Percentiles rank a stretch among this genome's conserved stretches.
Evolutionary conservation across 2,113 vertebrate species (phyloP).

Genomic region (Dissostichus mawsoni): DNA sequence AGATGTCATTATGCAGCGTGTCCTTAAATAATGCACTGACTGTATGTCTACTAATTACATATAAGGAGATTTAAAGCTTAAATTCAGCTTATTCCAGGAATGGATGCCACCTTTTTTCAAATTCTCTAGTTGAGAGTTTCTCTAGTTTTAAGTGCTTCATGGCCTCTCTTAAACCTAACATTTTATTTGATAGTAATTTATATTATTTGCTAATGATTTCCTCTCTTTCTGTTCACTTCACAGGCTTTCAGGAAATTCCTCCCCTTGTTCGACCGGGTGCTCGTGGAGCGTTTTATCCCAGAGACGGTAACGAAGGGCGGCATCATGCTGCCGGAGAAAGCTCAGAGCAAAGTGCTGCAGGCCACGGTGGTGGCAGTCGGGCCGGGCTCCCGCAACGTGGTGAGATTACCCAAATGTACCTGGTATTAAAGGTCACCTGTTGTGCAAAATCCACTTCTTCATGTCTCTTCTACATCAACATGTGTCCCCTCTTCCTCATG

Average conservation of each 20-base stretch:
- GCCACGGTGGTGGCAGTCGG: constrained; percentile 95
- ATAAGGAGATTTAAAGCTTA: too few relatives aligned
- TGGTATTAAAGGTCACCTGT: too few relatives aligned
- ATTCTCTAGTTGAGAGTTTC: too few relatives aligned
- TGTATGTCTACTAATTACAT: too few relatives aligned
- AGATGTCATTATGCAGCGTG: neutral
- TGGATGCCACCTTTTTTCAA: too few relatives aligned
- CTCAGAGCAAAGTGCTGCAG: constrained; percentile 95
- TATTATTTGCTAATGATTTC: neutral
- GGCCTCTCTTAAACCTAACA: neutral
- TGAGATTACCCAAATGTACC: constrained; percentile 54
- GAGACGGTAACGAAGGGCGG: constrained; percentile 96
- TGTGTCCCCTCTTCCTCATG: too few relatives aligned
- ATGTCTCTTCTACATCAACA: too few relatives aligned
- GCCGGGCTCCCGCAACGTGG: constrained; percentile 89
- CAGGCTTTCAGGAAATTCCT: constrained; percentile 96
- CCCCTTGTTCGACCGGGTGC: constrained; percentile 94
- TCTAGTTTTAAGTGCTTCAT: too few relatives aligned
- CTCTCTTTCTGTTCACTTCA: neutral
- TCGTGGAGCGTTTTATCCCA: constrained; percentile 92
- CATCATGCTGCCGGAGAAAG: constrained; percentile 98
- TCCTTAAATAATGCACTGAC: too few relatives aligned
- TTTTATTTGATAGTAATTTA: neutral
- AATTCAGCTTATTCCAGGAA: too few relatives aligned
- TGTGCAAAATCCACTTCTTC: too few relatives aligned